Conservation (phyloP, 2,113 vertebrate genomes). For the Microtus pennsylvanicus region DNA sequence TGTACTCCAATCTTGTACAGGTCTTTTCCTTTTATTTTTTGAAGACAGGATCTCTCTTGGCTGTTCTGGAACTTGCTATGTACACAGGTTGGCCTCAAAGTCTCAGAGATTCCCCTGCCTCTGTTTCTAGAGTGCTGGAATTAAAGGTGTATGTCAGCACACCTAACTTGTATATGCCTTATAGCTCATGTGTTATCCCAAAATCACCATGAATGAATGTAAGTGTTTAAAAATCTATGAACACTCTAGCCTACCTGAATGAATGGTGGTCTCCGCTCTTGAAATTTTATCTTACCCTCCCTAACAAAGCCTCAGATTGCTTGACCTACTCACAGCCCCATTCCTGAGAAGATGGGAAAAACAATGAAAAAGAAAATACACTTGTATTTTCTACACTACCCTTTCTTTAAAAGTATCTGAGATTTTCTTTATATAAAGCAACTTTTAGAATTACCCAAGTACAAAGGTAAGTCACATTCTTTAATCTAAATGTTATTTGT, state of each 20-base stretch:
- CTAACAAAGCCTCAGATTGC: not conserved
- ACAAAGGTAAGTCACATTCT: not conserved
- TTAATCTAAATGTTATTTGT: not conserved
- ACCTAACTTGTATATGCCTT: not conserved
- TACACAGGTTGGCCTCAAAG: not conserved
- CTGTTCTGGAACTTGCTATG: not conserved
- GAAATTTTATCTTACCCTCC: not conserved
- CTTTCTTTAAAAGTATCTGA: not conserved
- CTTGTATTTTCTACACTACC: not conserved
- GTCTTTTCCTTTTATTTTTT: not conserved
- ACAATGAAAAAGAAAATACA: not conserved
- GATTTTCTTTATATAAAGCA: conserved; percentile 6
- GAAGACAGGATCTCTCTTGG: not conserved
- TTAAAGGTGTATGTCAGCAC: not conserved
- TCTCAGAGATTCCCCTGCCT: not conserved
- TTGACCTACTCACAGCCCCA: not conserved
- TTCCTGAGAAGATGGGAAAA: not conserved
- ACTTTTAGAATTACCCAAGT: not conserved
- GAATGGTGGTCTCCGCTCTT: not conserved
- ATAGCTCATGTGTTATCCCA: not conserved
- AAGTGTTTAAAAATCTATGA: not conserved
- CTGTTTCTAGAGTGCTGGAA: not conserved
- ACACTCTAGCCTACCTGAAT: not conserved
- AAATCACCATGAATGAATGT: not conserved
- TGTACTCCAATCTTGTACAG: not conserved